phyloP scores from a whole-genome alignment of 2,113 vertebrate genomes.

The Strix aluco region DNA sequence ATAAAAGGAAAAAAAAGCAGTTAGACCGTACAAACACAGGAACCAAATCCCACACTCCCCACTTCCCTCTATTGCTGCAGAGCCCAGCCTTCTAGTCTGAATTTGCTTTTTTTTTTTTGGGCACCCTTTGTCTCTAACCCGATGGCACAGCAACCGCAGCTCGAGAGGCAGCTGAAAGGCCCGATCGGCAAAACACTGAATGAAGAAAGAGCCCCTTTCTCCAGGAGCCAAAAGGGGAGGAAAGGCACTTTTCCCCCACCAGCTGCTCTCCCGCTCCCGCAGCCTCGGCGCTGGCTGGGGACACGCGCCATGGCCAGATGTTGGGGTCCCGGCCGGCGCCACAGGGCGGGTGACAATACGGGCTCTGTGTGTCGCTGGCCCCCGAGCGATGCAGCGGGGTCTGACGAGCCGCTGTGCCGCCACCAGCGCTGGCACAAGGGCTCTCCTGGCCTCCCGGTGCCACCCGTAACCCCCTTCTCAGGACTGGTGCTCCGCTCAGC shows the following conservation, averaged over 20 bases:
- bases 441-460: not conserved
- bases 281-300: not conserved
- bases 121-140: slow-evolving; percentile 27
- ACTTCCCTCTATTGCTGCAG: slow-evolving; percentile 43
- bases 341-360: slow-evolving; percentile 3
- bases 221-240: slow-evolving; percentile 3
- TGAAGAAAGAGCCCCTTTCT: slow-evolving; percentile 49
- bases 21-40: slow-evolving; percentile 25
- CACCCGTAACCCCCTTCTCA: not conserved
- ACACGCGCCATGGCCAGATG: slow-evolving; percentile 46
- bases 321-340: slow-evolving; percentile 39
- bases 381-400: not conserved
- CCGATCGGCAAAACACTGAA: not conserved
- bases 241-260: slow-evolving; percentile 36
- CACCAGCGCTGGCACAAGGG: not conserved
- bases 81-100: not conserved
- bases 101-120: not conserved
- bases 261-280: slow-evolving; percentile 28
- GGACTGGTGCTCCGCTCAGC: rapidly evolving
- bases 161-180: slow-evolving; percentile 57
- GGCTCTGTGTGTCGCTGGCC: slow-evolving; percentile 17
- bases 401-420: not conserved
- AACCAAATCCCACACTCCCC: slow-evolving; percentile 35
- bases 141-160: slow-evolving; percentile 24
- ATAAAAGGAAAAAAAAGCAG: not conserved